These are phyloP conservation scores for Stramonita haemastoma DNA, from an alignment of 2,888 invertebrate genomes.

Conservation along the genomic window DNA sequence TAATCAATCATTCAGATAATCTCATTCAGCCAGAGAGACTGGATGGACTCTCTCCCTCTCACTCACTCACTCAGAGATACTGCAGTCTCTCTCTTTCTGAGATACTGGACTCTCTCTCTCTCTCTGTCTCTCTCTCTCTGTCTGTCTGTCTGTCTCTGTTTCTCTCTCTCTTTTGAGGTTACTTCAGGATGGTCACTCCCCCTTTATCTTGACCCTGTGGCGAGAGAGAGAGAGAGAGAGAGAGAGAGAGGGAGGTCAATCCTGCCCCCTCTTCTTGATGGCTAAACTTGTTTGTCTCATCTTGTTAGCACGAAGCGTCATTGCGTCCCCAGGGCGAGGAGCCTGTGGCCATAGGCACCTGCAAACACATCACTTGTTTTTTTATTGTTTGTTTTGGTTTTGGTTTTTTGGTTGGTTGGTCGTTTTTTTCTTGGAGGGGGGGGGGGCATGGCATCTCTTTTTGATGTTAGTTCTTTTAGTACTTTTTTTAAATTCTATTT, in stretches of 20 bases:
- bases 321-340: too few relatives aligned
- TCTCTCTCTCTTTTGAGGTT: not conserved
- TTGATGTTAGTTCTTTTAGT: too few relatives aligned
- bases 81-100: not conserved
- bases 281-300: not conserved
- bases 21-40: too few relatives aligned
- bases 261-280: not conserved
- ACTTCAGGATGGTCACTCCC: not conserved
- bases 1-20: too few relatives aligned
- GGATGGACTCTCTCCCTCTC: not conserved
- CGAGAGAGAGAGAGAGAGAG: not conserved
- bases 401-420: too few relatives aligned
- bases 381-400: too few relatives aligned
- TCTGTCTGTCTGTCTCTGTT: not conserved
- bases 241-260: not conserved
- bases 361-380: too few relatives aligned
- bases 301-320: not conserved
- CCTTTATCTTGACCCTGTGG: not conserved
- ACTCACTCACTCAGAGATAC: not conserved
- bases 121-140: not conserved
- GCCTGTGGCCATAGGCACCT: too few relatives aligned
- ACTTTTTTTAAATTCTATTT: too few relatives aligned
- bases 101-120: not conserved
- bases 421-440: not conserved
- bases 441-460: not conserved